Evolutionary conservation across 2,113 vertebrate genomes (phyloP).

Genomic region (Blennius ocellaris): DNA sequence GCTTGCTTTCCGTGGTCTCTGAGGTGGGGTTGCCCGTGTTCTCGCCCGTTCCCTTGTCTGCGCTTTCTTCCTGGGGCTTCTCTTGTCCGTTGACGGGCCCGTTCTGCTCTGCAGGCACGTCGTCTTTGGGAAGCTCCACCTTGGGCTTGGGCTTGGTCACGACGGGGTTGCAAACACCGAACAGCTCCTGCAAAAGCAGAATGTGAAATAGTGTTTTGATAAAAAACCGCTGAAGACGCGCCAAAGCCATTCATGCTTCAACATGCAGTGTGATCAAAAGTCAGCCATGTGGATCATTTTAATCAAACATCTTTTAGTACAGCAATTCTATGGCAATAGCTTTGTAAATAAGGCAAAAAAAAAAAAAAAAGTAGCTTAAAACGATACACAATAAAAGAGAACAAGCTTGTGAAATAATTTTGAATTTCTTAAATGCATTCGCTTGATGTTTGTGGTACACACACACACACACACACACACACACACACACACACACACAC

Average conservation of each 20-base stretch:
- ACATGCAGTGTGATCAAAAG: too few relatives aligned
- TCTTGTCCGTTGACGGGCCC: constrained; percentile 91
- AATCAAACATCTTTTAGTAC: too few relatives aligned
- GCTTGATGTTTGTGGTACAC: background rate
- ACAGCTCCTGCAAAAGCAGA: constrained; percentile 85
- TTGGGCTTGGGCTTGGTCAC: constrained; percentile 96
- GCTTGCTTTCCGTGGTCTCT: constrained; percentile 87
- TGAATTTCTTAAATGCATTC: too few relatives aligned
- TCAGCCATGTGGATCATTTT: background rate
- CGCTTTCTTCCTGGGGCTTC: constrained; percentile 71
- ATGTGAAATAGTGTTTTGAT: background rate
- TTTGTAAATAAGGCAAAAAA: too few relatives aligned
- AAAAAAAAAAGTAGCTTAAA: too few relatives aligned
- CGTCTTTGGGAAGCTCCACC: constrained; percentile 94
- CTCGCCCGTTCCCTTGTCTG: constrained; percentile 68
- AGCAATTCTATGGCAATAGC: too few relatives aligned
- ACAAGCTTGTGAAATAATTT: too few relatives aligned
- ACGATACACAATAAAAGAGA: too few relatives aligned
- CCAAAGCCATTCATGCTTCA: background rate
- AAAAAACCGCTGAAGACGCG: background rate
- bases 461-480: constrained; percentile 72
- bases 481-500: constrained; percentile 76
- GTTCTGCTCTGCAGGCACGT: constrained; percentile 90
- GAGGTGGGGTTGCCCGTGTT: constrained; percentile 73
- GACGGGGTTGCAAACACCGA: constrained; percentile 86